Evolutionary conservation across 2,113 vertebrate species (phyloP), one percentile per base, ranked within the genome.

Genomic region (Prolemur simus): DNA sequence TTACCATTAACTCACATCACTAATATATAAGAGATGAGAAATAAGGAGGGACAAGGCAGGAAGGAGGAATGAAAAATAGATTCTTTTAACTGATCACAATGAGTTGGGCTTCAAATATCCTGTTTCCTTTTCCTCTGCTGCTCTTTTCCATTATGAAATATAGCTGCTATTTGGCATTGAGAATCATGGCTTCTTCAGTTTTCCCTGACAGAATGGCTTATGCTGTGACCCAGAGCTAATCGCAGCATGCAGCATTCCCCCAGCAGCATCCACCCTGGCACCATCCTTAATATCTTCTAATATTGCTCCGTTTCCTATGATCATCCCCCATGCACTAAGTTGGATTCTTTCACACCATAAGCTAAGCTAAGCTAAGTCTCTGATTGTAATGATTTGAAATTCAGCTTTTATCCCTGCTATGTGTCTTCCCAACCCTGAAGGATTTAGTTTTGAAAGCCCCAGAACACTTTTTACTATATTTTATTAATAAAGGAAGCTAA

Each of bases 331-430:
- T 3, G 2, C 1, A 52, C 86, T 45, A 25, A 58, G 69, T 77
- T 91, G 64, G 56, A 83, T 87, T 87, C 52, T 89, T 66, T 91
- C 45, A 87, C 54, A 69, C n/a, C 1, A 27, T 45, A 81, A 89
- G 12, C 77, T 96, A n/a, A 80, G 47, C 82, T 97, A 39, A 80
- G 47, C 83, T 29, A 66, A 73, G 39, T 83, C 87, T 97, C 52
- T 68, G 52, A 85, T 95, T 93, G 66, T 29, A 56, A 76, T 82
- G 69, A 94, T 87, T 73, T 93, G 45, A 95, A 97, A 85, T 84
- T 87, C 83, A 63, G 34, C 56, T 71, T 93, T 95, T 94, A 81
- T 80, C 69, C 89, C 32, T 87, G 92, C 66, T 45, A 39, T 45
- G 47, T 89, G 47, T 96, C 34, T 83, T 95, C 29, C 42, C 89